phyloP scores from a whole-genome alignment of 1,140 invertebrate species.

The Diprion similis region DNA sequence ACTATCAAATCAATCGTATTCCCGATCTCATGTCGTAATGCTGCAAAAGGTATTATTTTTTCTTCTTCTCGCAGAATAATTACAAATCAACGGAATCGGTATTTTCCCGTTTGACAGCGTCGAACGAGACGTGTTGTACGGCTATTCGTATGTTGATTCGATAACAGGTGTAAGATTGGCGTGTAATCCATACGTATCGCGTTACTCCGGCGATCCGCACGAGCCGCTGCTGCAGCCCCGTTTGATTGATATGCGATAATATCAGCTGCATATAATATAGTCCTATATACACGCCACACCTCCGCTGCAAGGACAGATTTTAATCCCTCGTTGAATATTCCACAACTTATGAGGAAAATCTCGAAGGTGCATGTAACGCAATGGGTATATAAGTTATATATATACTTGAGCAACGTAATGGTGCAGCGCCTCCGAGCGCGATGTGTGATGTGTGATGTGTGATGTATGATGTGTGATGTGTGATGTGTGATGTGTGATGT shows the following conservation, averaged over 20 bases:
- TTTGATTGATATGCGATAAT: not conserved
- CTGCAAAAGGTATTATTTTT: too few species aligned
- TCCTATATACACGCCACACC: constrained; percentile 34
- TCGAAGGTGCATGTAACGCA: not conserved
- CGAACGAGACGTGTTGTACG: not conserved
- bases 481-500: not conserved
- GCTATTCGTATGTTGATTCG: not conserved
- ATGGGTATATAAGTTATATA: not conserved
- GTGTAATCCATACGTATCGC: not conserved
- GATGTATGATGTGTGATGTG: too few species aligned
- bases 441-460: too few species aligned
- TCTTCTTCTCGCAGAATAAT: too few species aligned
- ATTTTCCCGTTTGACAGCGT: not conserved
- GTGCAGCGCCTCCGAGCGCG: not conserved
- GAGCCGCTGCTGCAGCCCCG: not conserved
- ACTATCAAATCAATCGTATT: too few species aligned
- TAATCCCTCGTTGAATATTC: constrained; percentile 34
- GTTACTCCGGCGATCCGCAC: not conserved
- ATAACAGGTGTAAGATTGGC: not conserved
- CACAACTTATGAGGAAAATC: constrained; percentile 32
- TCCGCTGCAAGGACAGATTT: constrained; percentile 45
- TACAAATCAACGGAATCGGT: too few species aligned
- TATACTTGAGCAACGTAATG: not conserved
- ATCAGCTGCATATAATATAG: constrained; percentile 7
- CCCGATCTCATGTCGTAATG: too few species aligned